Evolutionary conservation across 2,113 vertebrate genomes (phyloP).

Genomic region (Taxidea taxus): DNA sequence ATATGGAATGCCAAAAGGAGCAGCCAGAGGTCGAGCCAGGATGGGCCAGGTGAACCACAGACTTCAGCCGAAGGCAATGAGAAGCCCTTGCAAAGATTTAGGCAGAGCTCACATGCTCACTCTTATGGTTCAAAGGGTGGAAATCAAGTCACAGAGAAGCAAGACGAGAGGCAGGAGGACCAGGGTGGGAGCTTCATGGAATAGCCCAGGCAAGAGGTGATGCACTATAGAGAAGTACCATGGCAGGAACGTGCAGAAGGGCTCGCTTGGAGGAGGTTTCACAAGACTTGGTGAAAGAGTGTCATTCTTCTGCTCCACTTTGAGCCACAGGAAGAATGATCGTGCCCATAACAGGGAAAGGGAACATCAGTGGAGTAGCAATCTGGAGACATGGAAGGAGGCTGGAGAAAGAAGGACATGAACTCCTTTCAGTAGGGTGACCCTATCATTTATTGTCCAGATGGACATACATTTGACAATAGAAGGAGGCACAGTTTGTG

Average conservation of each 20-base stretch:
- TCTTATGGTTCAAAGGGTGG: not conserved
- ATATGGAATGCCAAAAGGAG: not conserved
- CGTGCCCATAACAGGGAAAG: not conserved
- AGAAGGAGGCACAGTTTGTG: not conserved
- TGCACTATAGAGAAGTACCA: not conserved
- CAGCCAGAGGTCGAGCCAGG: not conserved
- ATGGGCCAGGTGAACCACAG: not conserved
- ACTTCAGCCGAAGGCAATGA: not conserved
- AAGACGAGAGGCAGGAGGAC: not conserved
- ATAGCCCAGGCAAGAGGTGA: not conserved
- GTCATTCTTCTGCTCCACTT: not conserved
- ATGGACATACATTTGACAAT: not conserved
- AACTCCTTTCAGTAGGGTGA: not conserved
- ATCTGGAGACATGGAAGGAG: not conserved
- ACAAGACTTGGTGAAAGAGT: not conserved
- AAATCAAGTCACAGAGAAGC: not conserved
- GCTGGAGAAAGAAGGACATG: not conserved
- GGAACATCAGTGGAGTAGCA: not conserved
- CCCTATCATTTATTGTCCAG: not conserved
- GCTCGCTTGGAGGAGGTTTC: not conserved
- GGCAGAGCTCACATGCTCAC: not conserved
- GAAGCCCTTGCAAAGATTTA: not conserved
- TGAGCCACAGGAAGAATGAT: not conserved
- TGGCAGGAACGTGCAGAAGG: not conserved
- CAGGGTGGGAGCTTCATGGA: not conserved